Base-by-base conservation (phyloP, 2,888 invertebrate species). In the Tenthredo livida region DNA sequence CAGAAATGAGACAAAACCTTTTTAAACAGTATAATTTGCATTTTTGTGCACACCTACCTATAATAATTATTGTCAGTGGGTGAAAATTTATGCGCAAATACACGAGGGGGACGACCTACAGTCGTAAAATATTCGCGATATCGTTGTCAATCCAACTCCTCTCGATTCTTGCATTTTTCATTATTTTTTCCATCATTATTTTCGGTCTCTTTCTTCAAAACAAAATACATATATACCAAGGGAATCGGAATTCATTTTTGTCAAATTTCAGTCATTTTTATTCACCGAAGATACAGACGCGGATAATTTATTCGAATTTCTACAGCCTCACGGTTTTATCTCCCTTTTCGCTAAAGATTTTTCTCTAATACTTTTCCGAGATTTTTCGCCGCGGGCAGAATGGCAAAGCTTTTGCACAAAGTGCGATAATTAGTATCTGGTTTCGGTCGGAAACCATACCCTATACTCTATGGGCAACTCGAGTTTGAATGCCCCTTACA, bases 361-460 rank as follows among this genome's bases (percentile, higher is more conserved):
- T 47, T 47, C 37, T 25, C 12, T 12, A 25, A 47, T 47, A 12
- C 75, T 37, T 72, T 37, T 72, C 70, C 54, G n/a, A n/a, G 54
- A 54, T 72, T 72, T 72, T n/a, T 1, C 25, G n/a, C 17, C 70
- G 33, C 17, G n/a, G 9, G 10, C 25, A 43, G 2, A 73, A 40
- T 4, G 50, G n/a, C 75, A 17, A 29, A 75, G 25, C 37, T 70
- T 17, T 70, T 29, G 33, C 29, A 29, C 21, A 33, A 37, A 37
- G 33, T 70, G n/a, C 70, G 70, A 17, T 37, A 37, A 33, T 70
- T 12, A 37, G 21, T 70, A n/a, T 33, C 70, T 37, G 37, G 61
- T 61, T 7, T 61, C 21, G 47, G 43, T 75, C 75, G 75, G 25
- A 75, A 75, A n/a, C 25, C 25, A 75, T 75, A 47, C 43, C 3